Percentiles rank a stretch among this genome's conserved stretches.
phyloP scores from a whole-genome alignment of 2,113 vertebrate species.

The Patagioenas fasciata region DNA sequence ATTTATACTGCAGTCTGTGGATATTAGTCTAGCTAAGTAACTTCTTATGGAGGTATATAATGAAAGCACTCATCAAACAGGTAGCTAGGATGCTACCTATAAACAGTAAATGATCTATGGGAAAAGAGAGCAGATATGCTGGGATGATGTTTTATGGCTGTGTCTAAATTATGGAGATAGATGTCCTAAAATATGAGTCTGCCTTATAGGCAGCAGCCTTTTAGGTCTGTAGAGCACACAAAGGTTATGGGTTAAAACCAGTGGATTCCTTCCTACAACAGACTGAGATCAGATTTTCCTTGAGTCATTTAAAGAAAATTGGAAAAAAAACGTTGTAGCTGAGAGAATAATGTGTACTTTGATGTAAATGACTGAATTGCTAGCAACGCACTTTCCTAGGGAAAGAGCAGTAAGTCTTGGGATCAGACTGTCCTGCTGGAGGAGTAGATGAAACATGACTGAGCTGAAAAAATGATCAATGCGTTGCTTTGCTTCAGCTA shows the following conservation, averaged over 20 bases:
- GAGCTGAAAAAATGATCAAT: not conserved
- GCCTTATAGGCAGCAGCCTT: not conserved
- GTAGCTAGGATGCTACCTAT: not conserved
- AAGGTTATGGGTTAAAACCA: not conserved
- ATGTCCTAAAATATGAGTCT: not conserved
- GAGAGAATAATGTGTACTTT: not conserved
- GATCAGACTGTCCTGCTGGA: not conserved
- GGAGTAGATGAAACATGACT: not conserved
- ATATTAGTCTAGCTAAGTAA: not conserved
- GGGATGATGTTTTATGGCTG: not conserved
- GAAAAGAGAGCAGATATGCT: not conserved
- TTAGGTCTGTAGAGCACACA: not conserved
- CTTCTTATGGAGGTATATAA: not conserved
- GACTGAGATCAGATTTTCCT: not conserved
- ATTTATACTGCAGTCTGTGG: not conserved
- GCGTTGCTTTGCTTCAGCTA: not conserved
- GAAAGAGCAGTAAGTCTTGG: not conserved
- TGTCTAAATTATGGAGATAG: not conserved
- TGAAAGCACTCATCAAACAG: not conserved
- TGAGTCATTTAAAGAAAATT: not conserved
- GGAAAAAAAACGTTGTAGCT: not conserved
- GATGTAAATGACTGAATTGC: not conserved
- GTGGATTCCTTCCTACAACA: not conserved
- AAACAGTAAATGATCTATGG: not conserved
- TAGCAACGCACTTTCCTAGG: not conserved